These are phyloP conservation scores for Enteromius thamalakanensis DNA, from an alignment of 2,797 vertebrate genomes.

Conservation along the genomic window DNA sequence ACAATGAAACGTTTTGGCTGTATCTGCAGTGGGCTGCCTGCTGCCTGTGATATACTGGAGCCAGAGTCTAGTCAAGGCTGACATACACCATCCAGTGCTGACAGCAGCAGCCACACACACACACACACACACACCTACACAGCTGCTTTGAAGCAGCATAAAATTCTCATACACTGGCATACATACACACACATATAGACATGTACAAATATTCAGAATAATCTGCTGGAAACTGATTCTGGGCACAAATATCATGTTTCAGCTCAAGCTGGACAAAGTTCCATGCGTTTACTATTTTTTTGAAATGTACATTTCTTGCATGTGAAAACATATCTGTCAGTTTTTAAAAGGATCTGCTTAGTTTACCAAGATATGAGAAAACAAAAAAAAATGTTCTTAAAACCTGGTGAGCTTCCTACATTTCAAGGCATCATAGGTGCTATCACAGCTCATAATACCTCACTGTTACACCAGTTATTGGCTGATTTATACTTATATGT, in stretches of 20 bases:
- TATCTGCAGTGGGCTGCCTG: slow-evolving; percentile 74
- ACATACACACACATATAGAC: slow-evolving; percentile 6
- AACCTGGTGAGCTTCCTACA: background rate
- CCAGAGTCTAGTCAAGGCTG: slow-evolving; percentile 76
- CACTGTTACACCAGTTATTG: too few species aligned
- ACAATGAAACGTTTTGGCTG: slow-evolving; percentile 65
- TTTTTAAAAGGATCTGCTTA: slow-evolving; percentile 2
- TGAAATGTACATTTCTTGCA: slow-evolving; percentile 42
- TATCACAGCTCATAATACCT: background rate
- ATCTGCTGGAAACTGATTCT: slow-evolving; percentile 47
- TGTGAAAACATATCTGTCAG: slow-evolving; percentile 56
- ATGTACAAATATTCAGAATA: slow-evolving; percentile 17
- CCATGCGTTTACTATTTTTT: slow-evolving; percentile 57
- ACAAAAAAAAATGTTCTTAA: slow-evolving; percentile 5
- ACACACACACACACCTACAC: slow-evolving; percentile 41
- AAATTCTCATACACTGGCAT: background rate
- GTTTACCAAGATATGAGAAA: background rate
- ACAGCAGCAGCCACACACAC: slow-evolving; percentile 62
- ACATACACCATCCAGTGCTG: slow-evolving; percentile 75
- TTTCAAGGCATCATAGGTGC: background rate
- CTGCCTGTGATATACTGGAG: slow-evolving; percentile 77
- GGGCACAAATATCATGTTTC: slow-evolving; percentile 41
- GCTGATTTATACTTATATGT: background rate
- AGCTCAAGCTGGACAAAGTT: slow-evolving; percentile 58
- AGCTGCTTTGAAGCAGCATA: slow-evolving; percentile 16